Percentiles rank a stretch among this genome's conserved stretches.
These are phyloP conservation scores for Xestia sexstrigata DNA, from an alignment of 2,888 invertebrate genomes.

Conservation along the genomic window DNA sequence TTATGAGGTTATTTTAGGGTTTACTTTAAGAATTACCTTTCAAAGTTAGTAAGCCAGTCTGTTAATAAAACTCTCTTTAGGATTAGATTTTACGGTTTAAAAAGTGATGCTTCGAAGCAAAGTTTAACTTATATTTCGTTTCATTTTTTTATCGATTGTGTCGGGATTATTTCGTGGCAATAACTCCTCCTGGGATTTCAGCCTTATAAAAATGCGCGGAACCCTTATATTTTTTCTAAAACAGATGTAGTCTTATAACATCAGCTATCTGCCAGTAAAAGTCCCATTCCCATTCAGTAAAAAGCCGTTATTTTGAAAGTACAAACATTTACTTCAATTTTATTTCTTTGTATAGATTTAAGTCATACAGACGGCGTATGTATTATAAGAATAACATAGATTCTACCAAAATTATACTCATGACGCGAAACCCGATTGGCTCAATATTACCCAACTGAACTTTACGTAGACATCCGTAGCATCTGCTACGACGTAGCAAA, in stretches of 20 bases:
- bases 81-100: not conserved
- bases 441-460: not conserved
- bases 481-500: constrained; percentile 34
- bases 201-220: too few relatives aligned
- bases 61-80: constrained; percentile 9
- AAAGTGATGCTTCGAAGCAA: not conserved
- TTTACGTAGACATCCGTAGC: constrained; percentile 26
- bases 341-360: too few relatives aligned
- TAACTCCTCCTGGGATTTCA: too few relatives aligned
- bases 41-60: not conserved
- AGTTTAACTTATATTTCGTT: not conserved
- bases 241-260: too few relatives aligned
- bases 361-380: not conserved
- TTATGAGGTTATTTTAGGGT: constrained; percentile 33
- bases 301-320: too few relatives aligned
- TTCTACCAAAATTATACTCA: not conserved
- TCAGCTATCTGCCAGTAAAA: too few relatives aligned
- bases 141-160: too few relatives aligned
- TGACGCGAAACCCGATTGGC: not conserved
- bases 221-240: too few relatives aligned
- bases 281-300: too few relatives aligned
- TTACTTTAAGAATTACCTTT: constrained; percentile 18
- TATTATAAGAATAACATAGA: not conserved
- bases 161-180: too few relatives aligned
- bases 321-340: too few relatives aligned